Percentiles rank a stretch among this genome's conserved stretches.
Evolutionary conservation across 2,797 vertebrate genomes (phyloP).

Genomic region (Caiman crocodilus): DNA sequence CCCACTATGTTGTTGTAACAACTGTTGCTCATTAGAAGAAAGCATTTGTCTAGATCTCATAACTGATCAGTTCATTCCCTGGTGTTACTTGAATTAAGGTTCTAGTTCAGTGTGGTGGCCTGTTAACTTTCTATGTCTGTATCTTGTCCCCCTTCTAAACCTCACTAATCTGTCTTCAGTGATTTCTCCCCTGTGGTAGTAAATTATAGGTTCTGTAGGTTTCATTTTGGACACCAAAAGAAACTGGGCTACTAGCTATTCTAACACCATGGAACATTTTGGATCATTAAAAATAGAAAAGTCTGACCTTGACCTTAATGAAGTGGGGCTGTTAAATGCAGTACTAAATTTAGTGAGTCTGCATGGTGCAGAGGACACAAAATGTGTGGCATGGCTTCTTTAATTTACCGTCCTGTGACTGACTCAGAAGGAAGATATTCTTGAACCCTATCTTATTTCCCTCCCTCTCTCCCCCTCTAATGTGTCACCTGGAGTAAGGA

Average conservation of each 20-base stretch:
- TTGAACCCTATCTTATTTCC: background rate
- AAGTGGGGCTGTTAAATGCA: background rate
- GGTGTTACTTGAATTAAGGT: background rate
- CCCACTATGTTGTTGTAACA: background rate
- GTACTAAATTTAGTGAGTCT: fast-evolving
- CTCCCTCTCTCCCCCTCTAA: background rate
- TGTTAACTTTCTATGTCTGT: background rate
- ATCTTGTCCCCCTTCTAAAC: background rate
- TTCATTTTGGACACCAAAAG: background rate
- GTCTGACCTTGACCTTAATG: background rate
- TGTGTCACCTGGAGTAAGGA: background rate
- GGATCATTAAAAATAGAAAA: background rate
- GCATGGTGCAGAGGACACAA: fast-evolving
- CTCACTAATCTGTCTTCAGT: background rate
- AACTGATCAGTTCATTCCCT: background rate
- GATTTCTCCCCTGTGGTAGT: fast-evolving
- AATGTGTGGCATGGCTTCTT: background rate
- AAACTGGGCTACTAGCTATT: background rate
- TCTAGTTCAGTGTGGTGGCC: background rate
- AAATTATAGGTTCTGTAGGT: background rate
- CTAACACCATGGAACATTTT: background rate
- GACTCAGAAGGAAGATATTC: background rate
- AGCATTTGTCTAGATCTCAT: background rate
- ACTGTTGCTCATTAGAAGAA: background rate
- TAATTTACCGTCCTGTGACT: background rate